Conservation (phyloP, 2,888 invertebrate species). For the Charanyca ferruginea region DNA sequence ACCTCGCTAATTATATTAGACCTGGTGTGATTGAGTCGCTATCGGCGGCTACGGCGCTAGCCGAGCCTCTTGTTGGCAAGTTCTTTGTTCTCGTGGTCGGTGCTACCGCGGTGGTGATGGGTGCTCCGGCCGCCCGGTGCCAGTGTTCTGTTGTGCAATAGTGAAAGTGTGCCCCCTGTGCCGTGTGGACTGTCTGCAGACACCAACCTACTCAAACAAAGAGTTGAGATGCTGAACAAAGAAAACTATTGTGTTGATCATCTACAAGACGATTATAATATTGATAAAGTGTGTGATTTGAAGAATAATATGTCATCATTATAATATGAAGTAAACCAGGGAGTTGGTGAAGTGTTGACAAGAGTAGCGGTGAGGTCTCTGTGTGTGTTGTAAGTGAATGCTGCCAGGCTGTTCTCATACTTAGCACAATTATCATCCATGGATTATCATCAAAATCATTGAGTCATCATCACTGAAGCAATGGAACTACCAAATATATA, state of each 20-base stretch:
- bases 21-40: slow-evolving; percentile 35
- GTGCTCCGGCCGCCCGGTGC: slow-evolving; percentile 32
- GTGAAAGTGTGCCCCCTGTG: slow-evolving; percentile 73
- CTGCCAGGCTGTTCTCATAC: background rate
- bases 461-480: background rate
- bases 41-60: slow-evolving; percentile 24
- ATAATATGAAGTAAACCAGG: background rate
- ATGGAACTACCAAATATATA: background rate
- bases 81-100: slow-evolving; percentile 73
- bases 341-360: slow-evolving; percentile 24
- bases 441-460: slow-evolving; percentile 13
- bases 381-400: slow-evolving; percentile 43
- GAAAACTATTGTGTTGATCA: slow-evolving; percentile 26
- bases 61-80: slow-evolving; percentile 47
- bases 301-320: slow-evolving; percentile 29
- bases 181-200: slow-evolving; percentile 57
- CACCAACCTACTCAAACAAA: slow-evolving; percentile 67
- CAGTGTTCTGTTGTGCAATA: slow-evolving; percentile 69
- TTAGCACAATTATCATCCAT: slow-evolving; percentile 9
- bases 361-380: slow-evolving; percentile 23
- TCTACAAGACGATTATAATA: slow-evolving; percentile 5
- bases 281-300: slow-evolving; percentile 28
- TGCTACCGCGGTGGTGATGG: slow-evolving; percentile 42
- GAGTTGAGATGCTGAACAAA: slow-evolving; percentile 59
- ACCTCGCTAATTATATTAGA: slow-evolving; percentile 61